Evolutionary conservation across 2,797 vertebrate species (phyloP), one percentile per base, ranked within the genome.

Genomic region (Acanthurus tractus): DNA sequence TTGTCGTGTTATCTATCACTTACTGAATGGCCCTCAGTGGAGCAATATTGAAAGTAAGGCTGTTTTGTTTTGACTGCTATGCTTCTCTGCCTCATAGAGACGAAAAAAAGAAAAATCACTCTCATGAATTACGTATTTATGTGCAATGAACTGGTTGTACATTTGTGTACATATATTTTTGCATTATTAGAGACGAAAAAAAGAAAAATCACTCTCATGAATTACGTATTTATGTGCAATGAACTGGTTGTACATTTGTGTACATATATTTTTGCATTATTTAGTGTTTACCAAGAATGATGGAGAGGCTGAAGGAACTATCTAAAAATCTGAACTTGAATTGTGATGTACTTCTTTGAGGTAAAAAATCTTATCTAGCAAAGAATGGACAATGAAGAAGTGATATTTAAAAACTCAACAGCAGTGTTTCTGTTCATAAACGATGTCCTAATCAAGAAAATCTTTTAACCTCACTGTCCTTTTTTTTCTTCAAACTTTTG

Each of bases 61-160:
- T 65, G 55, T 45, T 76, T 65, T 70, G 22, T 48, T 64, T 64
- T 38, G 6, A 77, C 57, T 65, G 23, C 66, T 85, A 42, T 57
- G 36, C 25, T 68, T 4, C 20, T 63, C 2, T n/a, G 52, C 29
- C 29, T 71, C 40, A 15, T 8, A 29, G 3, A 42, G 52, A 58
- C 4, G 42, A 38, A 22, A 54, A 64, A 25, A 38, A 29, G 29
- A 29, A 29, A 29, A 29, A 29, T 29, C 29, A 29, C 29, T 29
- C 29, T 29, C 29, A 29, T 29, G 29, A 29, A 29, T 29, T 29
- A 3, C 3, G 29, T 29, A 29, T 29, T 29, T 29, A 29, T 29
- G 29, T 29, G 29, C 29, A 29, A 29, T 3, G 29, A 29, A 29
- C 3, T 29, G 29, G 29, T 29, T 29, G 29, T 29, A 29, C 29